Percentiles rank a stretch among this genome's conserved stretches.
These are phyloP conservation scores for Drosophila fungiperda DNA, from an alignment of 2,888 invertebrate genomes.

Conservation along the genomic window DNA sequence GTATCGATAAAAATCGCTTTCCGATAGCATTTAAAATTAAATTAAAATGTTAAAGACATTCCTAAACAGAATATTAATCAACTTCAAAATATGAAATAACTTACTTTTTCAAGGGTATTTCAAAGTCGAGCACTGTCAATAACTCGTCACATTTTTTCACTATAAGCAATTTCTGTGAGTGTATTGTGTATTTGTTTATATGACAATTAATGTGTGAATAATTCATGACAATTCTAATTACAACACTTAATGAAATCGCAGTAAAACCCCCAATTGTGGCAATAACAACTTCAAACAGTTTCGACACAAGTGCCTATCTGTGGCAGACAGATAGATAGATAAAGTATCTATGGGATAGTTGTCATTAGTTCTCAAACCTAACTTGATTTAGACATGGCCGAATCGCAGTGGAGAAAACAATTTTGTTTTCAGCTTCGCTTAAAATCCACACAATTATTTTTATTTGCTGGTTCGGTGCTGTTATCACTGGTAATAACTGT, in stretches of 20 bases:
- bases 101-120: not conserved
- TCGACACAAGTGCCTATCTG: conserved; percentile 22
- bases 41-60: not conserved
- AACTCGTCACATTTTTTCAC: no score
- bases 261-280: conserved; percentile 26
- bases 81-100: not conserved
- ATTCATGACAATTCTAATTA: conserved; percentile 73
- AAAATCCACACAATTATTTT: conserved; percentile 73
- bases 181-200: conserved; percentile 53
- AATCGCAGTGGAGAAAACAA: conserved; percentile 29
- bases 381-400: conserved; percentile 31
- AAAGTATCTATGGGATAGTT: not conserved
- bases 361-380: not conserved
- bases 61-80: not conserved
- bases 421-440: conserved; percentile 45
- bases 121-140: not conserved
- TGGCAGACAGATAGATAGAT: conserved; percentile 17
- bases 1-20: not conserved
- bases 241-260: conserved; percentile 48
- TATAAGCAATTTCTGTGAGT: conserved; percentile 32
- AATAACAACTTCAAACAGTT: conserved; percentile 46
- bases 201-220: conserved; percentile 69
- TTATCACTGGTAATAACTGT: conserved; percentile 69
- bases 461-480: conserved; percentile 69
- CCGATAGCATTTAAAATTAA: not conserved